A percentile compares a stretch with the other conserved stretches of the same genome.
phyloP scores from a whole-genome alignment of 1,140 invertebrate species.

The Eufriesea mexicana region DNA sequence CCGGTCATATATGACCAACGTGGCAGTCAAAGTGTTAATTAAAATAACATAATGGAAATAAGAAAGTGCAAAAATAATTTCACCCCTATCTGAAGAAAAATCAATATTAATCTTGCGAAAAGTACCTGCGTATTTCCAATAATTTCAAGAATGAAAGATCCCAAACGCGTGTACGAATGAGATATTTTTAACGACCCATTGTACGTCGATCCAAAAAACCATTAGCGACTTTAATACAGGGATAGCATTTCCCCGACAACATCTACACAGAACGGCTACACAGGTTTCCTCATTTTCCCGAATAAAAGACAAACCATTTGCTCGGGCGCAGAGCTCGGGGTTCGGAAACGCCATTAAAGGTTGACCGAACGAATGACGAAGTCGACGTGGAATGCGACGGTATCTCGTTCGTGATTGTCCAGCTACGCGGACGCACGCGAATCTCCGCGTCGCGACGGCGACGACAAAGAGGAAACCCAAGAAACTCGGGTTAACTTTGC shows the following conservation, averaged over 20 bases:
- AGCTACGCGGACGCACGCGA: constrained; percentile 42
- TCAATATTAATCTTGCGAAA: too few relatives aligned
- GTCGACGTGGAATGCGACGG: constrained; percentile 76
- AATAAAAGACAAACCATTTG: background rate
- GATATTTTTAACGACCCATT: too few relatives aligned
- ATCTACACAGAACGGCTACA: background rate
- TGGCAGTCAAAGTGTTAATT: too few relatives aligned
- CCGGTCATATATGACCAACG: too few relatives aligned
- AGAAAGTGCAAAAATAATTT: too few relatives aligned
- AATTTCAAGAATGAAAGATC: too few relatives aligned
- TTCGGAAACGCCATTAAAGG: constrained; percentile 28
- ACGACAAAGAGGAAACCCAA: constrained; percentile 31
- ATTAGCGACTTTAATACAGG: background rate
- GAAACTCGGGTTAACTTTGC: constrained; percentile 45
- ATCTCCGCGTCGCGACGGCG: constrained; percentile 40
- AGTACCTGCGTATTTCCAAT: too few relatives aligned
- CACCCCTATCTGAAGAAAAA: too few relatives aligned
- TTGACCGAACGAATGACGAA: constrained; percentile 70
- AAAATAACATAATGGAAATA: too few relatives aligned
- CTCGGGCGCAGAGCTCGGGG: background rate
- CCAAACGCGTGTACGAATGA: too few relatives aligned
- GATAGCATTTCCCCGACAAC: background rate
- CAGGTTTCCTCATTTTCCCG: background rate
- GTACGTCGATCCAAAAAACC: background rate
- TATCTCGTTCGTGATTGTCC: constrained; percentile 75